Percentiles rank a stretch among this genome's conserved stretches.
These are phyloP conservation scores for Chrysina gloriosa DNA, from an alignment of 2,888 invertebrate genomes.

Conservation along the genomic window DNA sequence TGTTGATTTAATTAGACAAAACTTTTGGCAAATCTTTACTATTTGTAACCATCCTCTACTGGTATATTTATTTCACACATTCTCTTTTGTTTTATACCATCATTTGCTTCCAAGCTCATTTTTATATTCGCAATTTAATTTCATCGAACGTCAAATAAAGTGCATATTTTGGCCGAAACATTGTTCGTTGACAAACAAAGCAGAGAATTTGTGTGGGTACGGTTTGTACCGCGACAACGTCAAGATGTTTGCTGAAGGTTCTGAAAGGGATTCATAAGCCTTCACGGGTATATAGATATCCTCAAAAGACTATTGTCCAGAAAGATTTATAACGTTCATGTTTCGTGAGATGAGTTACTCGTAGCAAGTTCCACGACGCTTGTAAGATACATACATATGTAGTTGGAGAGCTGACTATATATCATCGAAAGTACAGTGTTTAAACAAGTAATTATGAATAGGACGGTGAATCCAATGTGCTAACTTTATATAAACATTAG, in stretches of 20 bases:
- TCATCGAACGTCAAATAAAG: neutral
- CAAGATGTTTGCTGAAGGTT: slow-evolving; percentile 20
- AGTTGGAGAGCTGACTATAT: neutral
- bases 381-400: neutral
- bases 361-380: neutral
- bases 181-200: slow-evolving; percentile 40
- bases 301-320: slow-evolving; percentile 15
- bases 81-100: neutral
- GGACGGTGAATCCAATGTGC: too few species aligned
- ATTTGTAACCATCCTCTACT: too few species aligned
- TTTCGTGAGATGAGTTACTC: neutral
- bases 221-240: slow-evolving; percentile 1
- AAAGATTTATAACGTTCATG: slow-evolving; percentile 3
- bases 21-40: too few species aligned
- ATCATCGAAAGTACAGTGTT: neutral
- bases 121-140: slow-evolving; percentile 2
- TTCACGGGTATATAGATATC: neutral
- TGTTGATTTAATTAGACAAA: too few species aligned
- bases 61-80: neutral
- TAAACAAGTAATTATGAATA: neutral
- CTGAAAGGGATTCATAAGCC: slow-evolving; percentile 10
- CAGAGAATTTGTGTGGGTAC: slow-evolving; percentile 28
- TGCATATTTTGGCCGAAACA: slow-evolving; percentile 34
- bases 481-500: too few species aligned
- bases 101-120: too few species aligned